Evolutionary conservation across 2,888 invertebrate species (phyloP).

Genomic region (Leptarthrus brevirostris): DNA sequence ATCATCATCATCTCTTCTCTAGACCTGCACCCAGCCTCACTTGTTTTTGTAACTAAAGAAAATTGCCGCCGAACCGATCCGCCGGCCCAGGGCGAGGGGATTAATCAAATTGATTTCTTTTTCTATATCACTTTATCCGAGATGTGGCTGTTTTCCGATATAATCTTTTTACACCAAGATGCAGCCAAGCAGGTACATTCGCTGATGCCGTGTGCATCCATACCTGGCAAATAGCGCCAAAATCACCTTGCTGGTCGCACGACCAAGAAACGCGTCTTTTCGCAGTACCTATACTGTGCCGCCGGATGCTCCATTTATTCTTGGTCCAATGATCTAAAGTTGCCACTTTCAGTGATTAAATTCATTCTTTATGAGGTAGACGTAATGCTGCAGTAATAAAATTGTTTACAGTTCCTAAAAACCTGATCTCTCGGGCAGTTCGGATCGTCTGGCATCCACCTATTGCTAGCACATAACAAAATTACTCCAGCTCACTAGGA

Average conservation of each 20-base stretch:
- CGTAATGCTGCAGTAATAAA: neutral
- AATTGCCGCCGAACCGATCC: constrained; percentile 31
- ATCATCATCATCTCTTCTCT: constrained; percentile 6
- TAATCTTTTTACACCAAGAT: neutral
- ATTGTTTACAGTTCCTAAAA: constrained; percentile 1
- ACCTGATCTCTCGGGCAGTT: neutral
- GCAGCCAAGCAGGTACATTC: neutral
- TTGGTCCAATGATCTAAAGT: neutral
- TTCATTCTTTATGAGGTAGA: neutral
- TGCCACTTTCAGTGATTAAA: neutral
- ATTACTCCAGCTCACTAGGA: neutral
- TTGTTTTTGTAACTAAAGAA: constrained; percentile 27
- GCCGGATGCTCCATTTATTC: neutral
- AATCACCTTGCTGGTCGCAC: neutral
- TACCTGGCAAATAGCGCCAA: neutral
- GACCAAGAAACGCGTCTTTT: neutral
- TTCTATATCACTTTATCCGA: constrained; percentile 27
- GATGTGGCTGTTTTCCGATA: constrained; percentile 12
- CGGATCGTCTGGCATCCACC: neutral
- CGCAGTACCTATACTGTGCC: too few species aligned
- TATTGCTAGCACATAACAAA: constrained; percentile 1
- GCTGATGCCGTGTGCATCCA: neutral
- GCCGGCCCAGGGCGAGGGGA: constrained; percentile 12
- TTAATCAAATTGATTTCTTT: constrained; percentile 47
- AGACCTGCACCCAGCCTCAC: constrained; percentile 17